These are phyloP conservation scores for Malaclemys terrapin DNA, from an alignment of 2,113 vertebrate genomes.

Conservation along the genomic window DNA sequence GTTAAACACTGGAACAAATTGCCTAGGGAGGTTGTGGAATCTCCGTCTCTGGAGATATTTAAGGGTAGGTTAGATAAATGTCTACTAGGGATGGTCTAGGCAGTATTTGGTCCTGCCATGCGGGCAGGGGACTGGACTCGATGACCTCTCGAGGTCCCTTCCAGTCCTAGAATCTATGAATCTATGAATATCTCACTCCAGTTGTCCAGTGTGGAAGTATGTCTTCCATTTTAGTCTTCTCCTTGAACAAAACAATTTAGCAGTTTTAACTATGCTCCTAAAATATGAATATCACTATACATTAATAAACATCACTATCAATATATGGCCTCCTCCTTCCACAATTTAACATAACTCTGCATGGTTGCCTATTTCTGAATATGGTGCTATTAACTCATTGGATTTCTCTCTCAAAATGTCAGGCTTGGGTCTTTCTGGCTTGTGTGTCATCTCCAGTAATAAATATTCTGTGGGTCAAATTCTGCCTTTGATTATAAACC, in stretches of 20 bases:
- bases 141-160: too few species aligned
- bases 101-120: too few species aligned
- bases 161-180: too few species aligned
- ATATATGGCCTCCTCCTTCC: background rate
- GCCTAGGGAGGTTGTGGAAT: too few species aligned
- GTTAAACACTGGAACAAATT: too few species aligned
- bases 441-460: background rate
- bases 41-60: too few species aligned
- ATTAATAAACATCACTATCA: background rate
- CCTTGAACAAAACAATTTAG: background rate
- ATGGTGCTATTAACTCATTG: background rate
- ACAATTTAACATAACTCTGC: background rate
- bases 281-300: rapidly evolving
- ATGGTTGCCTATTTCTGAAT: background rate
- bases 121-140: too few species aligned
- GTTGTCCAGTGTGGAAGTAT: background rate
- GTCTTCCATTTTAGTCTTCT: slow-evolving; percentile 21
- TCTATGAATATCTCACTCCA: background rate
- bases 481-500: background rate
- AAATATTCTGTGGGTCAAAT: background rate
- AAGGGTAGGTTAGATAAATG: too few species aligned
- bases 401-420: background rate
- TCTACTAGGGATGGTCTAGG: too few species aligned
- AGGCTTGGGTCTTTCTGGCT: background rate
- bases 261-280: background rate